Percentiles rank a stretch among this genome's conserved stretches.
phyloP scores from a whole-genome alignment of 2,888 invertebrate genomes.

The Limnephilus lunatus region DNA sequence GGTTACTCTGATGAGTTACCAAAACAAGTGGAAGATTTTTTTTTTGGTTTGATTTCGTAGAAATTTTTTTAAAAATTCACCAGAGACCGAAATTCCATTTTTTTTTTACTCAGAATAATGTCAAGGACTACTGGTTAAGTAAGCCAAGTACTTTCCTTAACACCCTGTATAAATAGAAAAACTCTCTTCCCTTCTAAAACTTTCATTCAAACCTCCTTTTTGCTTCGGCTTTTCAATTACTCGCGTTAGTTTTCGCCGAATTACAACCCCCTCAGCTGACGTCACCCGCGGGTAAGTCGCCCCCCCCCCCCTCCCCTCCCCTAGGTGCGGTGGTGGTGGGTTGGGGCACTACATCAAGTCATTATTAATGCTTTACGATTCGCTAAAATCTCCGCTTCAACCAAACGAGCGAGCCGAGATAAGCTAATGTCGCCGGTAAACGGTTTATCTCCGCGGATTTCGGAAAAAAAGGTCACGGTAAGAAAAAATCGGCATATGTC shows the following conservation, averaged over 20 bases:
- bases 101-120: too few species aligned
- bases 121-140: too few species aligned
- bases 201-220: background rate
- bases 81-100: too few species aligned
- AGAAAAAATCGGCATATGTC: constrained; percentile 41
- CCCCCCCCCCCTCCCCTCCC: background rate
- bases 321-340: constrained; percentile 19
- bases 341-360: constrained; percentile 51
- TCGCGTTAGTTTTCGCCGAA: constrained; percentile 24
- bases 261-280: constrained; percentile 15
- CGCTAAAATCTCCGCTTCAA: constrained; percentile 60
- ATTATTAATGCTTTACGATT: constrained; percentile 64
- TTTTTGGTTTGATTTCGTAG: too few species aligned
- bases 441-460: constrained; percentile 57
- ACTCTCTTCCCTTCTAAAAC: background rate
- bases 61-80: too few species aligned
- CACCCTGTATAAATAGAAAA: background rate
- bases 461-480: constrained; percentile 32
- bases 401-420: constrained; percentile 59
- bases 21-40: too few species aligned
- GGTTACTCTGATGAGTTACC: too few species aligned
- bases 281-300: background rate
- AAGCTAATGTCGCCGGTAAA: constrained; percentile 63
- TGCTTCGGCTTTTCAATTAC: background rate
- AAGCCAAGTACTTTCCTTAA: too few species aligned